Conservation (phyloP, 2,797 vertebrate species). For the Gallirallus australis region DNA sequence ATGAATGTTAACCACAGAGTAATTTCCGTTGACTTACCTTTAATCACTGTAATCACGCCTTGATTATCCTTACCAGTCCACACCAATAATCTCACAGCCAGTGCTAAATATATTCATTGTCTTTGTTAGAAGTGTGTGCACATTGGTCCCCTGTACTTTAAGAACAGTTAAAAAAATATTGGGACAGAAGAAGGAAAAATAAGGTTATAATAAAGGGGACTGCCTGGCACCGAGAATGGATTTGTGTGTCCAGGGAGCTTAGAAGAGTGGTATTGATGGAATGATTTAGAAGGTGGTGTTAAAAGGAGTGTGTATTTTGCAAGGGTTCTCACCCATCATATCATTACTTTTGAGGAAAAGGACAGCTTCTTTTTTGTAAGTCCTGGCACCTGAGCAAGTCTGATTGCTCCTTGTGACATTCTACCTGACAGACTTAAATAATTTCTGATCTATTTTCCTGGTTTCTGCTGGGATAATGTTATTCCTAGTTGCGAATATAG, state of each 20-base stretch:
- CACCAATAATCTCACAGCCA: background rate
- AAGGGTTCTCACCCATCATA: background rate
- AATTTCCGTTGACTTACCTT: background rate
- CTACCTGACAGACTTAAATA: background rate
- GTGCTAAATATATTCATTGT: background rate
- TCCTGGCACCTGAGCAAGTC: background rate
- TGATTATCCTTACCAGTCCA: background rate
- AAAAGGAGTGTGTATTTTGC: background rate
- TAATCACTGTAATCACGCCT: background rate
- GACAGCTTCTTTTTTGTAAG: background rate
- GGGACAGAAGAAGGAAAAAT: background rate
- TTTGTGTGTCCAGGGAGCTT: background rate
- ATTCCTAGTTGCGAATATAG: too few relatives aligned
- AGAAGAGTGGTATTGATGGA: background rate
- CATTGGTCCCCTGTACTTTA: background rate
- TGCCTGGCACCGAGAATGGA: background rate
- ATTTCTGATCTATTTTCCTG: background rate
- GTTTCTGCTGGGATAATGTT: too few relatives aligned
- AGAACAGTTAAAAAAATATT: background rate
- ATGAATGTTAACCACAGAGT: background rate
- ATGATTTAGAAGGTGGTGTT: background rate
- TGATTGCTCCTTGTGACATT: background rate
- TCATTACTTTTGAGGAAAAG: background rate
- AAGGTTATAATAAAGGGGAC: accelerated
- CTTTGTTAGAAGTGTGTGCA: background rate